A percentile compares a stretch with the other conserved stretches of the same genome.
phyloP scores from a whole-genome alignment of 2,797 vertebrate species.

The Chiloscyllium punctatum region DNA sequence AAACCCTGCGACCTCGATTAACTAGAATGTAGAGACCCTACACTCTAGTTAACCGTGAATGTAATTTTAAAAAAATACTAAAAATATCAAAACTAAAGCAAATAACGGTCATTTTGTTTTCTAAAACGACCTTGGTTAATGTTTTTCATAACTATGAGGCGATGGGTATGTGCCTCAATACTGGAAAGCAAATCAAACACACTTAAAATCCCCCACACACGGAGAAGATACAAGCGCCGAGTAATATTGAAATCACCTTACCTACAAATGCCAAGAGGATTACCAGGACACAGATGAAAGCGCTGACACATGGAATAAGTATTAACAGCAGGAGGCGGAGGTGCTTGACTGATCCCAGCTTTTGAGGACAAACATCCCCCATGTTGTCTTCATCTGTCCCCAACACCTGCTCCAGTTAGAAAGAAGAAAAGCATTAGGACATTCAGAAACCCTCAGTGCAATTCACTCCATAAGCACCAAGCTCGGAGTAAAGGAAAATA shows the following conservation, averaged over 20 bases:
- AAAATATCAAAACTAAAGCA: constrained; percentile 8
- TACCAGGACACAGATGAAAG: constrained; percentile 61
- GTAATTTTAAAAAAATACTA: not conserved
- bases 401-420: constrained; percentile 53
- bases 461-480: not conserved
- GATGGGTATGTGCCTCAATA: not conserved
- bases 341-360: constrained; percentile 58
- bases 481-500: not conserved
- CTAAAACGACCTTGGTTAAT: not conserved
- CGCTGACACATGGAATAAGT: constrained; percentile 67
- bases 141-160: not conserved
- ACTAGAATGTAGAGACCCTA: too few species aligned
- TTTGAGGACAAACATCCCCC: constrained; percentile 64
- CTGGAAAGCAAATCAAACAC: not conserved
- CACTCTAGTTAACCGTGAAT: not conserved
- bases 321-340: constrained; percentile 64
- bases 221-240: not conserved
- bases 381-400: constrained; percentile 58
- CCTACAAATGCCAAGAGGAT: constrained; percentile 64
- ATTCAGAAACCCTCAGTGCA: not conserved
- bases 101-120: not conserved
- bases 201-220: not conserved
- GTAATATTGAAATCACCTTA: constrained; percentile 49
- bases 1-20: not conserved
- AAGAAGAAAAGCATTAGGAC: not conserved